phyloP scores from a whole-genome alignment of 2,888 invertebrate species.

The Glyphotaelius pellucidus region DNA sequence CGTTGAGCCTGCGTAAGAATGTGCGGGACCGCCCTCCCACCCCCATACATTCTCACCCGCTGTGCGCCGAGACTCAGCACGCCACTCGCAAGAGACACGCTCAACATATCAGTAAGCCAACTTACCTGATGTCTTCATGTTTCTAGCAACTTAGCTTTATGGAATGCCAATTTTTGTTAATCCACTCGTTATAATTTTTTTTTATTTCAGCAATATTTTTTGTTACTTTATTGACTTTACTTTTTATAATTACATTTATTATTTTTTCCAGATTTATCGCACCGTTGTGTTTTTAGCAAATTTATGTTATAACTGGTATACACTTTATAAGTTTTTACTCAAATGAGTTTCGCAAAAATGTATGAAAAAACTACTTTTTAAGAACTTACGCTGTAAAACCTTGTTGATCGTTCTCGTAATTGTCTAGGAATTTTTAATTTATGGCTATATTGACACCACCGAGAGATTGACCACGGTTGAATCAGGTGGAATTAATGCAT shows the following conservation, averaged over 20 bases:
- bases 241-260: conserved; percentile 17
- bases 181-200: conserved; percentile 37
- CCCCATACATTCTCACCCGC: conserved; percentile 2
- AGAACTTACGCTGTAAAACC: not conserved
- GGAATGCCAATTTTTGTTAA: conserved; percentile 41
- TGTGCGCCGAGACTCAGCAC: not conserved
- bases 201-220: conserved; percentile 9
- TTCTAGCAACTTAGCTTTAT: conserved; percentile 30
- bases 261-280: conserved; percentile 26
- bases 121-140: conserved; percentile 44
- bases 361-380: not conserved
- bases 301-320: conserved; percentile 18
- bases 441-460: not conserved
- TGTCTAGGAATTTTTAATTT: not conserved
- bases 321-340: conserved; percentile 4
- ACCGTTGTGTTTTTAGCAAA: conserved; percentile 2
- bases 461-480: not conserved
- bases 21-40: conserved; percentile 45
- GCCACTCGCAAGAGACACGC: conserved; percentile 48
- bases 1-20: conserved; percentile 25
- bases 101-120: conserved; percentile 63
- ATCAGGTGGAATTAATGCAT: not conserved
- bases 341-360: not conserved
- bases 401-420: not conserved
- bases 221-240: conserved; percentile 23